Conservation (phyloP, 1,140 invertebrate genomes). For the Monomorium pharaonis region DNA sequence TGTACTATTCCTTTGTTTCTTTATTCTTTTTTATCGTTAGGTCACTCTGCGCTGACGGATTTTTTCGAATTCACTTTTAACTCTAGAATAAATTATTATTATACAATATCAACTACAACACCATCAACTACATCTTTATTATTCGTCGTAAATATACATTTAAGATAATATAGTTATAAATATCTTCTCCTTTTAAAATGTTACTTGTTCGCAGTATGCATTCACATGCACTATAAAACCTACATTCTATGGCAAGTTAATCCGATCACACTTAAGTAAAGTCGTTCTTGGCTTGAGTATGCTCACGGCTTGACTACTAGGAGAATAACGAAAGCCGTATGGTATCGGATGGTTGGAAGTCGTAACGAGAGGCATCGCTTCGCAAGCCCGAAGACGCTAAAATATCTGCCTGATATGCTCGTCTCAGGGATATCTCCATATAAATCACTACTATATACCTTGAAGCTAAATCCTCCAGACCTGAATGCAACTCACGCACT, state of each 20-base stretch:
- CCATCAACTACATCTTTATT: neutral
- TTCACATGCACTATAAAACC: neutral
- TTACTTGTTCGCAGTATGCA: neutral
- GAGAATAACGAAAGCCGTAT: neutral
- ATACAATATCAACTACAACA: too few species aligned
- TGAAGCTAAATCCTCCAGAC: neutral
- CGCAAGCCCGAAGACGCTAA: constrained; percentile 1
- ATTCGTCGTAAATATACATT: neutral
- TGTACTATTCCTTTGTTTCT: neutral
- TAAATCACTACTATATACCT: constrained; percentile 25
- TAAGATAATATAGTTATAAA: neutral
- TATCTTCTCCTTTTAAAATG: neutral
- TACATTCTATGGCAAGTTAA: constrained; percentile 32
- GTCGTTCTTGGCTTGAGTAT: neutral
- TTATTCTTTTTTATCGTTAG: neutral
- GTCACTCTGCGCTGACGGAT: neutral
- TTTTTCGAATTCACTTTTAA: neutral
- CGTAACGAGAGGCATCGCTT: neutral
- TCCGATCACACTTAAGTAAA: constrained; percentile 34
- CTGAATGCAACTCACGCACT: neutral
- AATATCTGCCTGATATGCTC: constrained; percentile 42
- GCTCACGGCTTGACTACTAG: neutral
- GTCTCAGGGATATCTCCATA: constrained; percentile 18
- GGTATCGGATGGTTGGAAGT: constrained; percentile 42
- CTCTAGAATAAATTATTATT: neutral